Conservation (phyloP, 2,888 invertebrate genomes). For the Phania funesta region DNA sequence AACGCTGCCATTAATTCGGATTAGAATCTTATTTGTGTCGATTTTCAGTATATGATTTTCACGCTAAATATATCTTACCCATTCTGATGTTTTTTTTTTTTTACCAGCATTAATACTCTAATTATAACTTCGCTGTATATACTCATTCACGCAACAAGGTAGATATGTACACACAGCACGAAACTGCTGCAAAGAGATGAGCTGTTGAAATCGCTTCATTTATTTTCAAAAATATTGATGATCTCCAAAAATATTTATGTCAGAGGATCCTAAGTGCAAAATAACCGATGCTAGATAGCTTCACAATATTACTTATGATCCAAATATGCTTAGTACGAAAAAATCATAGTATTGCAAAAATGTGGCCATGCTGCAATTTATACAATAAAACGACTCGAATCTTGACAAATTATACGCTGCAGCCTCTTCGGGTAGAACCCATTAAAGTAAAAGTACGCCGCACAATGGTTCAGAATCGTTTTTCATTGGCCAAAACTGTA, state of each 20-base stretch:
- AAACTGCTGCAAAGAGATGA: background rate
- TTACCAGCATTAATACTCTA: slow-evolving; percentile 5
- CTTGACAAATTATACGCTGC: background rate
- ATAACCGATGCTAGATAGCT: background rate
- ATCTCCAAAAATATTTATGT: background rate
- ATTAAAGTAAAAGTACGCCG: slow-evolving; percentile 1
- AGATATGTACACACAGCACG: background rate
- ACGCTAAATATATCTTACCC: background rate
- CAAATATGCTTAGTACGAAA: slow-evolving; percentile 11
- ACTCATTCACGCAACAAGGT: background rate
- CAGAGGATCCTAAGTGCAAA: slow-evolving; percentile 6
- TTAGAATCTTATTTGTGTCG: slow-evolving; percentile 14
- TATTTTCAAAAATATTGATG: background rate
- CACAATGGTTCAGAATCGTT: too few relatives aligned
- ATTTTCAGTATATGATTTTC: background rate
- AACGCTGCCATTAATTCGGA: slow-evolving; percentile 5
- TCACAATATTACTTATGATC: background rate
- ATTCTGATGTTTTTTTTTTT: slow-evolving; percentile 14
- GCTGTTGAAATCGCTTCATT: background rate
- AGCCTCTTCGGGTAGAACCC: background rate
- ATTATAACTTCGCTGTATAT: background rate
- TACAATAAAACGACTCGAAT: background rate
- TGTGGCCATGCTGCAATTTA: background rate
- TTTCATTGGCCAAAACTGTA: too few relatives aligned
- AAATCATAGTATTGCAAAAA: slow-evolving; percentile 1